Percentiles rank a stretch among this genome's conserved stretches.
phyloP scores from a whole-genome alignment of 2,888 invertebrate genomes.

The Drosophila monieri region DNA sequence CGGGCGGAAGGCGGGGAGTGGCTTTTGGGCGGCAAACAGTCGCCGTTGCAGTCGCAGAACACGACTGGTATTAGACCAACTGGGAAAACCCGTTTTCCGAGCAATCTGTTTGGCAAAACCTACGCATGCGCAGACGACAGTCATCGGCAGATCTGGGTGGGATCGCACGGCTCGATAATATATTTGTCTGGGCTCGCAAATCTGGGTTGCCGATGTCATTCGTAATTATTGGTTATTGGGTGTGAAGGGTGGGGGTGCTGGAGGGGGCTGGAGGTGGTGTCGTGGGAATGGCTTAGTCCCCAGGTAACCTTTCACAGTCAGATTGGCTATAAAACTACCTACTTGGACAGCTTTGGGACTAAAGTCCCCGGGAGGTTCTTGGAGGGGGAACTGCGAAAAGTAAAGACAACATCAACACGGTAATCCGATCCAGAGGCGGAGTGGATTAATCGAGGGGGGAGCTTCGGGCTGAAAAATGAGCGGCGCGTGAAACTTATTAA shows the following conservation, averaged over 20 bases:
- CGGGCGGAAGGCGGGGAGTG: slow-evolving; percentile 9
- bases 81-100: slow-evolving; percentile 58
- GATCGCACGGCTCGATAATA: slow-evolving; percentile 24
- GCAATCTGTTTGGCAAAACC: slow-evolving; percentile 29
- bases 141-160: slow-evolving; percentile 18
- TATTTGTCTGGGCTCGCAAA: slow-evolving; percentile 37
- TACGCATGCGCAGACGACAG: slow-evolving; percentile 44
- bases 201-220: slow-evolving; percentile 45
- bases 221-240: slow-evolving; percentile 11
- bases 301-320: too few species aligned
- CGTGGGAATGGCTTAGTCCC: slow-evolving; percentile 2
- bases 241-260: neutral
- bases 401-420: slow-evolving; percentile 72
- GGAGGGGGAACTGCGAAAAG: slow-evolving; percentile 38
- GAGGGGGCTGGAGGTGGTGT: neutral
- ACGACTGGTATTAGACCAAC: slow-evolving; percentile 40
- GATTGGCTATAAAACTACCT: slow-evolving; percentile 28
- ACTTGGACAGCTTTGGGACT: slow-evolving; percentile 48
- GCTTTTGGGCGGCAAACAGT: slow-evolving; percentile 29
- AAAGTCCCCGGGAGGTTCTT: slow-evolving; percentile 2
- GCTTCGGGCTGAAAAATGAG: slow-evolving; percentile 71
- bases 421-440: slow-evolving; percentile 64
- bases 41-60: slow-evolving; percentile 20
- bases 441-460: slow-evolving; percentile 8
- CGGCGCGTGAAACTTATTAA: slow-evolving; percentile 80